phyloP scores from a whole-genome alignment of 2,888 invertebrate genomes.

The Phrixothrix hirtus region DNA sequence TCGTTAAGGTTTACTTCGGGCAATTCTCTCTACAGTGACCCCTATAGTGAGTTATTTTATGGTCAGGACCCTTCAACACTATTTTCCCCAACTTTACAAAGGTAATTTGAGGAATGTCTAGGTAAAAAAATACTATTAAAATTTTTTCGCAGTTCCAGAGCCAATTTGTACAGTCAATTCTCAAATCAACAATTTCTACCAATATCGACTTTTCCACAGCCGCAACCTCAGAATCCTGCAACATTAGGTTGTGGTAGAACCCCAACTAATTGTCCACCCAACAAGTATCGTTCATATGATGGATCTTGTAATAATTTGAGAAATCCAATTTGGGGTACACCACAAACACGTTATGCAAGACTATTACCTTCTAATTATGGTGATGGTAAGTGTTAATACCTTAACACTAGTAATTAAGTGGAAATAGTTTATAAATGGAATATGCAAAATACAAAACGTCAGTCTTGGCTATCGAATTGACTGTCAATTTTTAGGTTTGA shows the following conservation, averaged over 20 bases:
- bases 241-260: neutral
- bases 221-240: neutral
- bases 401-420: no score
- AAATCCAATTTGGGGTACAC: slow-evolving; percentile 80
- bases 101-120: no score
- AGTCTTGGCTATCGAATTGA: no score
- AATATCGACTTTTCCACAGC: neutral
- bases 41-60: neutral
- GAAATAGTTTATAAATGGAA: no score
- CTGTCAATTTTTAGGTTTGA: no score
- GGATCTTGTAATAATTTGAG: slow-evolving; percentile 93
- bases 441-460: no score
- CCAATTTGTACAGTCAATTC: neutral
- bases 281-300: slow-evolving; percentile 79
- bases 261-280: slow-evolving; percentile 44
- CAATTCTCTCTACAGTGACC: neutral
- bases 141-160: no score
- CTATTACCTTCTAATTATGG: slow-evolving; percentile 67
- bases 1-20: neutral
- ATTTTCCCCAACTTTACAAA: neutral
- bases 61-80: neutral
- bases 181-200: neutral
- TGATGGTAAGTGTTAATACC: slow-evolving; percentile 62
- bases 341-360: slow-evolving; percentile 72
- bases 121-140: no score